These are phyloP conservation scores for Siderastrea radians DNA, from an alignment of 92 coral and sea anemone genomes.

Conservation along the genomic window DNA sequence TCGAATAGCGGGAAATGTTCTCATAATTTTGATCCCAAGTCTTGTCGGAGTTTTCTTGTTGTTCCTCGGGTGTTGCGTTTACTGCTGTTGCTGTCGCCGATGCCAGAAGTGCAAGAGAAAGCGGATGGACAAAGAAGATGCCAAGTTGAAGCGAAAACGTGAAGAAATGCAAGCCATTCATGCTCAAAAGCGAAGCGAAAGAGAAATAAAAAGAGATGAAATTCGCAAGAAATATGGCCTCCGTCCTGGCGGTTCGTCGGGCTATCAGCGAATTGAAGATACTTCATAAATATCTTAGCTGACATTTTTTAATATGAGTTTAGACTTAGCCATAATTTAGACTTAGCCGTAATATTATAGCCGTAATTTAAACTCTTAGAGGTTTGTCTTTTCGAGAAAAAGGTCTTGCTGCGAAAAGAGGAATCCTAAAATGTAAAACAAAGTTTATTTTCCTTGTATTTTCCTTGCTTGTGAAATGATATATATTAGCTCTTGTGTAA, in stretches of 20 bases:
- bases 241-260: slow-evolving; percentile 80
- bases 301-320: background rate
- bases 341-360: background rate
- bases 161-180: slow-evolving; percentile 88
- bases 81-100: slow-evolving; percentile 98
- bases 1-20: slow-evolving; percentile 79
- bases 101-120: slow-evolving; percentile 80
- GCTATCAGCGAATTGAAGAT: slow-evolving; percentile 88
- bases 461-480: background rate
- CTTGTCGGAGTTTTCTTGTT: slow-evolving; percentile 80
- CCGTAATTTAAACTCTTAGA: background rate
- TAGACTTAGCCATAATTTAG: too few species aligned
- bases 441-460: background rate
- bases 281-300: background rate
- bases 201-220: slow-evolving; percentile 87
- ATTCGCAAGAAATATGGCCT: slow-evolving; percentile 98
- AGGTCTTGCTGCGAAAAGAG: slow-evolving; percentile 4
- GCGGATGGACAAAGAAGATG: slow-evolving; percentile 90
- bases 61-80: slow-evolving; percentile 92
- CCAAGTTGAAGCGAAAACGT: slow-evolving; percentile 88
- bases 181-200: slow-evolving; percentile 89
- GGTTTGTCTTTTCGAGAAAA: background rate
- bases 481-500: background rate
- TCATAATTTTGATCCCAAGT: slow-evolving; percentile 87
- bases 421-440: background rate